A percentile compares a stretch with the other conserved stretches of the same genome.
These are phyloP conservation scores for Botia almorhae DNA, from an alignment of 2,797 vertebrate species.

Conservation along the genomic window DNA sequence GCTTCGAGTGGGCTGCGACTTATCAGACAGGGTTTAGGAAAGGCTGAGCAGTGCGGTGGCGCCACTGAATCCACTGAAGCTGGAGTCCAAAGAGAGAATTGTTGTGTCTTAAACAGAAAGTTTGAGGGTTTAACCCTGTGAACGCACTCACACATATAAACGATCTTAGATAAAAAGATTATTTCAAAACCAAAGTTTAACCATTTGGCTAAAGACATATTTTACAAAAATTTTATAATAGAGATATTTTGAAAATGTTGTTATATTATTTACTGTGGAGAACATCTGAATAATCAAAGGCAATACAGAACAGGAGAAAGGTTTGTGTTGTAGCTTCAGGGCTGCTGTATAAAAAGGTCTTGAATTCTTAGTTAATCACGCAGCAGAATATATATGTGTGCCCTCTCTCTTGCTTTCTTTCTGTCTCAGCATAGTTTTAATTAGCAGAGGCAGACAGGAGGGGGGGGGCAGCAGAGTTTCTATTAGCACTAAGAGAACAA, in stretches of 20 bases:
- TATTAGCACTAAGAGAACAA: conserved; percentile 7
- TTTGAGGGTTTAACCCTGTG: background rate
- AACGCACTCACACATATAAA: background rate
- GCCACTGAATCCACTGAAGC: conserved; percentile 3
- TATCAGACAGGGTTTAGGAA: conserved; percentile 62
- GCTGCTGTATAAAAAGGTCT: conserved; percentile 17
- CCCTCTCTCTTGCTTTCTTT: conserved; percentile 79
- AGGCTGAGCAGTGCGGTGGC: conserved; percentile 29
- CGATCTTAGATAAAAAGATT: background rate
- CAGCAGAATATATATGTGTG: conserved; percentile 20
- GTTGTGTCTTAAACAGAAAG: conserved; percentile 28
- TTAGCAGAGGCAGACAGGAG: conserved; percentile 79
- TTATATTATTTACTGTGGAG: background rate
- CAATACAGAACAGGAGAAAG: background rate
- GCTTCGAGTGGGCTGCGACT: conserved; percentile 44
- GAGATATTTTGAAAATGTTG: background rate
- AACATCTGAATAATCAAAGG: conserved; percentile 18
- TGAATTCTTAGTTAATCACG: conserved; percentile 45
- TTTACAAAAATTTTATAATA: background rate
- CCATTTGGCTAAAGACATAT: background rate
- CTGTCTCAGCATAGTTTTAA: conserved; percentile 83
- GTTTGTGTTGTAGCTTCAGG: conserved; percentile 10
- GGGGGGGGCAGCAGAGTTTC: conserved; percentile 23
- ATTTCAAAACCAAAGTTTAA: background rate
- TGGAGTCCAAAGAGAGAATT: conserved; percentile 19